These are phyloP conservation scores for Heterodera schachtii DNA, from an alignment of 1,140 invertebrate species.

Conservation along the genomic window DNA sequence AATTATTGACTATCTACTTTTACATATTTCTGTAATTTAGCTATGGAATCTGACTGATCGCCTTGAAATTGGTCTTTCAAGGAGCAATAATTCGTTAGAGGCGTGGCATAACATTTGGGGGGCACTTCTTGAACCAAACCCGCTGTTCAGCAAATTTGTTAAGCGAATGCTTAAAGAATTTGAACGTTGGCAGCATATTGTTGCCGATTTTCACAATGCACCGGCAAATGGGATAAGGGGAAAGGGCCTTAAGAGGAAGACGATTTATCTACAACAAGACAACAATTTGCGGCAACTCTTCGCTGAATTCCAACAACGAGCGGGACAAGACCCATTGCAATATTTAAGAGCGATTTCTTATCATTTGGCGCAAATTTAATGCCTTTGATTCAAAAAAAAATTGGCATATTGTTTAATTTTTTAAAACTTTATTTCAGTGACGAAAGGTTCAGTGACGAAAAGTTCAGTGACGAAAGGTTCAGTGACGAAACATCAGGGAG, in stretches of 20 bases:
- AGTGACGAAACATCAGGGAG: too few relatives aligned
- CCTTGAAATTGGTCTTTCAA: neutral
- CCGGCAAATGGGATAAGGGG: constrained; percentile 1
- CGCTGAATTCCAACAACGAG: neutral
- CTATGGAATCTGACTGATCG: constrained; percentile 20
- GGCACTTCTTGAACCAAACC: neutral
- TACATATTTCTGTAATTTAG: neutral
- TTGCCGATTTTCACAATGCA: neutral
- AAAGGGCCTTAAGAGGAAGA: neutral
- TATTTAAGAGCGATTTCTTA: too few relatives aligned
- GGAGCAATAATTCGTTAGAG: constrained; percentile 13
- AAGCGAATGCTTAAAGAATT: constrained; percentile 12
- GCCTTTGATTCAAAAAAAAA: too few relatives aligned
- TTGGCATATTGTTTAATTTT: too few relatives aligned
- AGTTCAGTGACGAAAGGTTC: too few relatives aligned
- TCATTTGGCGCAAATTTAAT: too few relatives aligned
- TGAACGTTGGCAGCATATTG: neutral
- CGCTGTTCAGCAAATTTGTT: constrained; percentile 5
- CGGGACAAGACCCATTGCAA: too few relatives aligned
- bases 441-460: too few relatives aligned
- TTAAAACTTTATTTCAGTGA: too few relatives aligned
- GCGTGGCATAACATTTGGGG: constrained; percentile 9
- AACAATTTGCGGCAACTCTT: neutral
- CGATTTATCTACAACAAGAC: neutral
- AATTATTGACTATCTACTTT: neutral